phyloP scores from a whole-genome alignment of 2,113 vertebrate genomes.

The Taxidea taxus region DNA sequence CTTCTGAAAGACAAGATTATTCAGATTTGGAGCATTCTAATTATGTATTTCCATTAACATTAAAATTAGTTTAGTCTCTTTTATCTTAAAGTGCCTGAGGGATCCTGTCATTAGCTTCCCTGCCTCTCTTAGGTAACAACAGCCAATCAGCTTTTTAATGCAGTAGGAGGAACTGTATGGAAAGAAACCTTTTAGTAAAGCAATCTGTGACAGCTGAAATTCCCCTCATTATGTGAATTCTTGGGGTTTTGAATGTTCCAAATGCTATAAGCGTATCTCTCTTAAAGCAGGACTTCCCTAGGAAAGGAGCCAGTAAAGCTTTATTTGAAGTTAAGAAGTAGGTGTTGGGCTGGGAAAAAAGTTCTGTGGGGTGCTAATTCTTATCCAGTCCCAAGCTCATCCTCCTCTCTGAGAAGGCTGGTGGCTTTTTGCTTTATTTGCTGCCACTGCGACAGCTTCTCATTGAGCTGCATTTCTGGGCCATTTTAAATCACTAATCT shows the following conservation, averaged over 20 bases:
- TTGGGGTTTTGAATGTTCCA: not conserved
- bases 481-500: not conserved
- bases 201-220: not conserved
- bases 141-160: conserved; percentile 19
- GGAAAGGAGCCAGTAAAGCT: not conserved
- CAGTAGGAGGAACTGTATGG: not conserved
- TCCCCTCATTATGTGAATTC: not conserved
- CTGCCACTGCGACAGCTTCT: not conserved
- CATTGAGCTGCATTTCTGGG: not conserved
- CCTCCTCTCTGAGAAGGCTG: not conserved
- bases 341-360: not conserved
- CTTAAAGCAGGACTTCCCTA: not conserved
- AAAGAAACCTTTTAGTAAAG: not conserved
- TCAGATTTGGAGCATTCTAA: conserved; percentile 65
- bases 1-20: conserved; percentile 56
- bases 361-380: not conserved
- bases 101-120: conserved; percentile 45
- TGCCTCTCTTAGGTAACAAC: conserved; percentile 25
- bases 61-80: conserved; percentile 65
- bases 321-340: not conserved
- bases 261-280: not conserved
- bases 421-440: not conserved
- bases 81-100: conserved; percentile 63
- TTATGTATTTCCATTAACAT: conserved; percentile 62
- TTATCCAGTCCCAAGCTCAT: not conserved